Base-by-base conservation (phyloP, 2,797 vertebrate species). In the Tauraco hartlaubi region DNA sequence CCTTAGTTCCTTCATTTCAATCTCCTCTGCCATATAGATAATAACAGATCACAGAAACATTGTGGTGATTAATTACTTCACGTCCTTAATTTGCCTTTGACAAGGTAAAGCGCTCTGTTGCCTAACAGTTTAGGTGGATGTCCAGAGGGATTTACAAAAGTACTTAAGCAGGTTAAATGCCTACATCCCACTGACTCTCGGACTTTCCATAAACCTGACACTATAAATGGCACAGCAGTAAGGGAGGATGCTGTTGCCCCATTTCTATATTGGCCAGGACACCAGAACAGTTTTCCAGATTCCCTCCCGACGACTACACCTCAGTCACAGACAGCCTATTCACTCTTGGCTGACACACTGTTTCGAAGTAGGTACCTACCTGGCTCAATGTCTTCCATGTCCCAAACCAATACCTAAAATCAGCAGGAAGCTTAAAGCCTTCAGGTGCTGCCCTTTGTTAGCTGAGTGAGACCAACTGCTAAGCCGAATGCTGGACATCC, bases 101-200 rank as follows among this genome's bases (percentile, higher is more conserved):
- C 94, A 92, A 93, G 19, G 26, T 51, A 93, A 94, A 95, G 86
- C 83, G 29, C 71, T 82, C 63, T 43, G 28, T 87, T 93, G 88
- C 83, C 88, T 85, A 55, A 77, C 59, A 63, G 74, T 96, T 94
- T 22, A 90, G 95, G 90, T 92, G 59, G 37, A 72, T 61, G 71
- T 49, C 83, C 93, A 87, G 86, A 93, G 80, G 86, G 92, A 97
- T 96, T 96, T 93, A 91, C 55, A 61, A 73, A 96, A 96, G 94
- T 84, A 74, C 77, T 91, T 93, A 82, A 87, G 93, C 71, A 95
- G 94, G 96, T 79, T 93, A 96, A 96, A 94, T 87, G 74, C 90
- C 90, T 67, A 67, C 29, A 9, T 79, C 71, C 83, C 67, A 89
- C 48, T 82, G 92, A 69, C 52, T 94, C 46, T 76, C 71, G 85